Percentiles rank a stretch among this genome's conserved stretches.
Evolutionary conservation across 2,888 invertebrate genomes (phyloP).

Genomic region (Isotomurus palustris): DNA sequence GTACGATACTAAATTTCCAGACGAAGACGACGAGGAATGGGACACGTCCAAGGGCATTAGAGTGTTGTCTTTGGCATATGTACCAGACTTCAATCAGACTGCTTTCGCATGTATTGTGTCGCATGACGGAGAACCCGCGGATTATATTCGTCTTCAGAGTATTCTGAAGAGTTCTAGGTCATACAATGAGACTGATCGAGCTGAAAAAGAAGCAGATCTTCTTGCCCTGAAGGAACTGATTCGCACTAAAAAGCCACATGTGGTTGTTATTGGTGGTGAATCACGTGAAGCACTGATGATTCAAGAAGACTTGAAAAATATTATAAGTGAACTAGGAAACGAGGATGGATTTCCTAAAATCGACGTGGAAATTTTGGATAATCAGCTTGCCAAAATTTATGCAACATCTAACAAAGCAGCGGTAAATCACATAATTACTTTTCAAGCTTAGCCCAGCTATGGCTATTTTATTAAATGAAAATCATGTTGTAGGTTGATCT

Average conservation of each 20-base stretch:
- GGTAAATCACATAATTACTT: conserved; percentile 50
- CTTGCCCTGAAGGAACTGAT: conserved; percentile 74
- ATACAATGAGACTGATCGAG: conserved; percentile 63
- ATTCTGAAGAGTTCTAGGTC: conserved; percentile 76
- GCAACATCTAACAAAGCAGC: conserved; percentile 82
- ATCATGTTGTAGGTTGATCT: conserved; percentile 64
- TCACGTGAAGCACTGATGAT: conserved; percentile 80
- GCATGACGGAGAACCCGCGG: conserved; percentile 85
- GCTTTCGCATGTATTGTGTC: conserved; percentile 84
- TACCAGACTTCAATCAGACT: conserved; percentile 75
- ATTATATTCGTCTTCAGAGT: conserved; percentile 82
- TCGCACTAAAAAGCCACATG: conserved; percentile 84
- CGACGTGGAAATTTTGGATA: conserved; percentile 86
- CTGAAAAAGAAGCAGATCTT: conserved; percentile 64
- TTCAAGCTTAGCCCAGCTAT: neutral
- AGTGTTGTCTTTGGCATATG: conserved; percentile 82
- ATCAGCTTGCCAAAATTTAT: conserved; percentile 87
- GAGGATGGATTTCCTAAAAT: conserved; percentile 83
- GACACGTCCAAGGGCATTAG: conserved; percentile 75
- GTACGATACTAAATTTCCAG: conserved; percentile 57
- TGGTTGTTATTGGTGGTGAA: conserved; percentile 85
- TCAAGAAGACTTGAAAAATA: conserved; percentile 68
- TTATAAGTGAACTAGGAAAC: conserved; percentile 68
- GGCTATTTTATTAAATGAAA: neutral
- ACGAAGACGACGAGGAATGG: conserved; percentile 90